These are phyloP conservation scores for Lacanobia wlatinum DNA, from an alignment of 2,888 invertebrate species.

Conservation along the genomic window DNA sequence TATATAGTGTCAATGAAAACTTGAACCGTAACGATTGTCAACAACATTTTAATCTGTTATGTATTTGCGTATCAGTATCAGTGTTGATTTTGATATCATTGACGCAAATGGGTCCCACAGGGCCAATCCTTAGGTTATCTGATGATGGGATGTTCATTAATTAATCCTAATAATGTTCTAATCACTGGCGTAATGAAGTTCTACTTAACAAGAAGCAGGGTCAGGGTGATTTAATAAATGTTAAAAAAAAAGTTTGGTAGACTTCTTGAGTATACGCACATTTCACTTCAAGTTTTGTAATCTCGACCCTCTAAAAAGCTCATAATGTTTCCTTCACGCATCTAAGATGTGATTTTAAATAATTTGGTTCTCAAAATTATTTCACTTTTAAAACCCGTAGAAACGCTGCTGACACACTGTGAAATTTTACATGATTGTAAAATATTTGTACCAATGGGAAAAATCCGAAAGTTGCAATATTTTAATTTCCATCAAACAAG, in stretches of 20 bases:
- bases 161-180: conserved; percentile 73
- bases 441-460: too few relatives aligned
- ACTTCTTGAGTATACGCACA: too few relatives aligned
- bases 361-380: too few relatives aligned
- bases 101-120: conserved; percentile 81
- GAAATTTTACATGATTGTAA: too few relatives aligned
- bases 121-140: conserved; percentile 82
- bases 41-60: conserved; percentile 74
- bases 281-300: too few relatives aligned
- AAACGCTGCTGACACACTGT: too few relatives aligned
- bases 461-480: background rate
- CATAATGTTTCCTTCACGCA: too few relatives aligned
- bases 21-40: conserved; percentile 76
- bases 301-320: too few relatives aligned
- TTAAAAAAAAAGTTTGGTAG: background rate
- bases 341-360: too few relatives aligned
- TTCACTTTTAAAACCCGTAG: too few relatives aligned
- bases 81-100: conserved; percentile 76
- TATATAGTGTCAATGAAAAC: conserved; percentile 79
- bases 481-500: too few relatives aligned
- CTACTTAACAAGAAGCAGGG: conserved; percentile 24
- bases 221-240: conserved; percentile 13
- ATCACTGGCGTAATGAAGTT: conserved; percentile 33
- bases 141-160: conserved; percentile 73
- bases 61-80: conserved; percentile 68